Base-by-base conservation (phyloP, 2,888 invertebrate genomes). In the Abrostola triplasia region DNA sequence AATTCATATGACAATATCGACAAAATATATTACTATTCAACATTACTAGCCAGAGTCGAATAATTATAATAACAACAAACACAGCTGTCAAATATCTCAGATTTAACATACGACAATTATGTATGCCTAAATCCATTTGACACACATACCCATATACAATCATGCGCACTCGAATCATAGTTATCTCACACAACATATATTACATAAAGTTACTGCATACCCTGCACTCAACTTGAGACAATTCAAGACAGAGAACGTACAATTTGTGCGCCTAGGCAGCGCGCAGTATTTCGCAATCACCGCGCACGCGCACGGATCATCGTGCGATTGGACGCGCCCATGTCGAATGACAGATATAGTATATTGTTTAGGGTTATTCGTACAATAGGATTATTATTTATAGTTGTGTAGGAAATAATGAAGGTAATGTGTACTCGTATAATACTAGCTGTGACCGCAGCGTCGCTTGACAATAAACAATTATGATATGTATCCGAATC, bases 261-360 rank as follows among this genome's bases (percentile, higher is more conserved):
- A 36, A 64, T 41, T 44, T 11, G 35, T 36, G 57, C 59, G 48
- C 49, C 11, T 36, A n/a, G 37, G 24, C 47, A 36, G 5, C 57
- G 56, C 54, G 42, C 53, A 63, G 59, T 68, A 73, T 79, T 79
- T 80, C 67, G 67, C 76, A 81, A 81, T 76, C 49, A 67, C 47
- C 12, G 65, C 64, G 70, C 68, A 54, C 72, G 77, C 75, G 77
- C 44, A 4, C 71, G 62, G 59, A 61, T 70, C 66, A 71, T 77
- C 65, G 67, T 38, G 52, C 77, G 64, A 81, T 80, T 77, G 62
- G 82, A 80, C 69, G 68, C 76, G 80, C 77, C 37, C 59, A 49
- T 70, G 57, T 38, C 53, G 59, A 68, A 64, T 77, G 77, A 71
- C 65, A 73, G 81, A 61, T 65, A 58, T 67, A 68, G 53, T 66